Evolutionary conservation across 2,888 invertebrate species (phyloP).

Genomic region (Chloroclysta siterata): DNA sequence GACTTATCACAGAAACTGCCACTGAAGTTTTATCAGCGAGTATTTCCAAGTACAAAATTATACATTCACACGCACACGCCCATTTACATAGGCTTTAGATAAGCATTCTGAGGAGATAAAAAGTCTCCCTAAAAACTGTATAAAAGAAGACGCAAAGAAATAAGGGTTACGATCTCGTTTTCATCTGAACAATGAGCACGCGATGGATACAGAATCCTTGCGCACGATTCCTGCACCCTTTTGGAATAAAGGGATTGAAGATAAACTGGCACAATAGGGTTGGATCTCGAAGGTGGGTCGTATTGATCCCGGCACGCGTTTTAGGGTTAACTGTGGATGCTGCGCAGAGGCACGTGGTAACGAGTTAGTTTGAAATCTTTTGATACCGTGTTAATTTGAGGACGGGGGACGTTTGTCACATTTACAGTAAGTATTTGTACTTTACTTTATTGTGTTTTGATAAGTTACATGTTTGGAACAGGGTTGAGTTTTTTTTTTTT

Average conservation of each 20-base stretch:
- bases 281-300: conserved; percentile 66
- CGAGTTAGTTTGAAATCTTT: conserved; percentile 47
- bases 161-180: conserved; percentile 67
- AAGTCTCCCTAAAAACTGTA: conserved; percentile 45
- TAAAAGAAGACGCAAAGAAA: conserved; percentile 53
- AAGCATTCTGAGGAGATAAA: conserved; percentile 37
- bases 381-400: conserved; percentile 46
- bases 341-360: conserved; percentile 69
- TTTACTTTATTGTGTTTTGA: conserved; percentile 4
- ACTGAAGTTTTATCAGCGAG: conserved; percentile 30
- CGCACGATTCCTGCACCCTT: conserved; percentile 78
- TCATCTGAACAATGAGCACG: conserved; percentile 75
- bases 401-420: conserved; percentile 17
- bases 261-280: conserved; percentile 67
- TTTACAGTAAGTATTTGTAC: background rate
- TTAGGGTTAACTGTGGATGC: conserved; percentile 73
- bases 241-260: conserved; percentile 76
- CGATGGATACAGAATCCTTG: conserved; percentile 74
- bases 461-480: background rate
- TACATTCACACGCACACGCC: conserved; percentile 34
- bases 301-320: conserved; percentile 79
- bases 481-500: no score
- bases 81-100: conserved; percentile 43
- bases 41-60: conserved; percentile 37
- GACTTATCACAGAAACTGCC: conserved; percentile 30